Conservation (phyloP, 2,113 vertebrate species). For the Syngnathus scovelli region DNA sequence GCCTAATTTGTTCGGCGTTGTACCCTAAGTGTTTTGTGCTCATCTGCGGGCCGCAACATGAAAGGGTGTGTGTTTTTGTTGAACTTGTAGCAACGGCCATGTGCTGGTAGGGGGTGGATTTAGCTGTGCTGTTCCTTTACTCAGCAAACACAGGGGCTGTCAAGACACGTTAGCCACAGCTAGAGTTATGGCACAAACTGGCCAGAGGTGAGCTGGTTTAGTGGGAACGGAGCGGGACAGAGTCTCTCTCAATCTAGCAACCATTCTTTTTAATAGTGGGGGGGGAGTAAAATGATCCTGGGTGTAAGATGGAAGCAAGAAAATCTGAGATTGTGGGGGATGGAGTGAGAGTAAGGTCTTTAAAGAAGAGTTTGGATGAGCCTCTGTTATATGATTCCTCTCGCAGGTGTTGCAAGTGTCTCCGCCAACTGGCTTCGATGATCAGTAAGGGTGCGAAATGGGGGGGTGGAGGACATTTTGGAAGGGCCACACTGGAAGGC, state of each 20-base stretch:
- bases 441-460: conserved; percentile 19
- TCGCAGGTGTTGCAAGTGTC: conserved; percentile 41
- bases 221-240: conserved; percentile 3
- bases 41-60: conserved; percentile 34
- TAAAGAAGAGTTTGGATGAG: conserved; percentile 12
- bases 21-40: conserved; percentile 37
- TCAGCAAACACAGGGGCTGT: conserved; percentile 54
- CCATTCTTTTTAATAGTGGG: conserved; percentile 1
- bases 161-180: conserved; percentile 49
- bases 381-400: conserved; percentile 44
- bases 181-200: conserved; percentile 49
- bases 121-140: conserved; percentile 40
- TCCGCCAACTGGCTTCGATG: conserved; percentile 42
- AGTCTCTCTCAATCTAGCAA: not conserved
- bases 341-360: conserved; percentile 1
- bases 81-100: conserved; percentile 56
- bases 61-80: conserved; percentile 59
- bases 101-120: conserved; percentile 45
- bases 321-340: conserved; percentile 10
- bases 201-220: conserved; percentile 44
- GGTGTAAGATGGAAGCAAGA: conserved; percentile 12
- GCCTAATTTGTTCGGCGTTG: conserved; percentile 50
- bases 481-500: conserved; percentile 10
- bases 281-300: not conserved
- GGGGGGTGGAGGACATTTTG: conserved; percentile 4